Percentiles rank a stretch among this genome's conserved stretches.
Evolutionary conservation across 2,888 invertebrate species (phyloP).

Genomic region (Chymomyza amoena): DNA sequence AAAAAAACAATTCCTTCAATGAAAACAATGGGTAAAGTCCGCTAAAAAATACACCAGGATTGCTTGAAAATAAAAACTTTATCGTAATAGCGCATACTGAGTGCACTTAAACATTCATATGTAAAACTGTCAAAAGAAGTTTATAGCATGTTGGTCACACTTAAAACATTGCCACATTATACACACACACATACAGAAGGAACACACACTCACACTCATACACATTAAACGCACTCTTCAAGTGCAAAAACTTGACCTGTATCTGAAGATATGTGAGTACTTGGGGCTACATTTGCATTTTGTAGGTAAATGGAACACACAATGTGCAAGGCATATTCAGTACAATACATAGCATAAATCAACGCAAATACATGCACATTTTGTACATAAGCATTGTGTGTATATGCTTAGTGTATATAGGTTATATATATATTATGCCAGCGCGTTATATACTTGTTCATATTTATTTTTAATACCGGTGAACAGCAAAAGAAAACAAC

Average conservation of each 20-base stretch:
- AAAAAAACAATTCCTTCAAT: too few relatives aligned
- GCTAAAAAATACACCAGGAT: too few relatives aligned
- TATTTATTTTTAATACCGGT: slow-evolving; percentile 40
- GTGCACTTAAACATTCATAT: background rate
- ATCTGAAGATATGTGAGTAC: slow-evolving; percentile 41
- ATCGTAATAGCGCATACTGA: too few relatives aligned
- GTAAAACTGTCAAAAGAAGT: background rate
- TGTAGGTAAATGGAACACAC: slow-evolving; percentile 58
- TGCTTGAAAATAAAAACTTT: too few relatives aligned
- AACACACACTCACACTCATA: background rate
- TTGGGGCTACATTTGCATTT: slow-evolving; percentile 43
- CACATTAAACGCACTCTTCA: slow-evolving; percentile 2
- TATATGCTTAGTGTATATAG: slow-evolving; percentile 2
- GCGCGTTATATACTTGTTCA: slow-evolving; percentile 18
- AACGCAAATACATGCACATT: slow-evolving; percentile 36
- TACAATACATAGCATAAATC: slow-evolving; percentile 7
- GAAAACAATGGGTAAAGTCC: too few relatives aligned
- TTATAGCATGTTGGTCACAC: slow-evolving; percentile 8
- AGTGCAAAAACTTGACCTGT: slow-evolving; percentile 54
- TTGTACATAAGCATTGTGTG: slow-evolving; percentile 5
- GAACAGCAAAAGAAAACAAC: slow-evolving; percentile 52
- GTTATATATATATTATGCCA: background rate
- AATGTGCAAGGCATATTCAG: slow-evolving; percentile 37
- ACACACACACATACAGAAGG: background rate
- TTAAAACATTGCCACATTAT: slow-evolving; percentile 19